Conservation (phyloP, 2,797 vertebrate genomes). For the Falco concolor region DNA sequence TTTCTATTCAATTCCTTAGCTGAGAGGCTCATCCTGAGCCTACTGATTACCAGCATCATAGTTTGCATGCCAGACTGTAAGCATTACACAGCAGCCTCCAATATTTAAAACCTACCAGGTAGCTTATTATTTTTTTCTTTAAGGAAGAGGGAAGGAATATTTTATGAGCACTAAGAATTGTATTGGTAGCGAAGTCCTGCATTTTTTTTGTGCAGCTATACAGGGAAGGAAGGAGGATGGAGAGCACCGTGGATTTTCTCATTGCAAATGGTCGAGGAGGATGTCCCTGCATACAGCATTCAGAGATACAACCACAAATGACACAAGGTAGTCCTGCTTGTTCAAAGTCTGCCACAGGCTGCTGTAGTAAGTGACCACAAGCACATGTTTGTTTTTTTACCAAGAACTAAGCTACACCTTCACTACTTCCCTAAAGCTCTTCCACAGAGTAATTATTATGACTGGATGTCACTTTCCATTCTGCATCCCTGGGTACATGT, state of each 20-base stretch:
- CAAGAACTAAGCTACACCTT: background rate
- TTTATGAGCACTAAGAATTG: background rate
- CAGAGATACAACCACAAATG: background rate
- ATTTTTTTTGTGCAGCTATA: background rate
- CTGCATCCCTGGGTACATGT: background rate
- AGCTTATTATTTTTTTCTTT: background rate
- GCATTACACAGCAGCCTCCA: background rate
- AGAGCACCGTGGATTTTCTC: background rate
- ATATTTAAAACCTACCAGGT: background rate
- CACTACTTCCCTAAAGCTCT: background rate
- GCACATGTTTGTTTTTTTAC: background rate
- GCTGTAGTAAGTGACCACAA: background rate
- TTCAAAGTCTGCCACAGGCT: background rate
- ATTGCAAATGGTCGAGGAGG: background rate
- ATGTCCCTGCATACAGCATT: background rate
- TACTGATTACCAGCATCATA: background rate
- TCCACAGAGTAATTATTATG: background rate
- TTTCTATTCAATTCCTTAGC: background rate
- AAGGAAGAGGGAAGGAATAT: background rate
- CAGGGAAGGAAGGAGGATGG: background rate
- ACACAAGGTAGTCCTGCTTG: background rate
- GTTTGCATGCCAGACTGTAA: background rate
- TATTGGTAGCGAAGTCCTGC: background rate
- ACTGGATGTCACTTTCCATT: background rate
- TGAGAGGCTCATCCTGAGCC: background rate